A percentile compares a stretch with the other conserved stretches of the same genome.
Evolutionary conservation across 2,797 vertebrate species (phyloP).

Genomic region (Neosilurus hyrtlii): DNA sequence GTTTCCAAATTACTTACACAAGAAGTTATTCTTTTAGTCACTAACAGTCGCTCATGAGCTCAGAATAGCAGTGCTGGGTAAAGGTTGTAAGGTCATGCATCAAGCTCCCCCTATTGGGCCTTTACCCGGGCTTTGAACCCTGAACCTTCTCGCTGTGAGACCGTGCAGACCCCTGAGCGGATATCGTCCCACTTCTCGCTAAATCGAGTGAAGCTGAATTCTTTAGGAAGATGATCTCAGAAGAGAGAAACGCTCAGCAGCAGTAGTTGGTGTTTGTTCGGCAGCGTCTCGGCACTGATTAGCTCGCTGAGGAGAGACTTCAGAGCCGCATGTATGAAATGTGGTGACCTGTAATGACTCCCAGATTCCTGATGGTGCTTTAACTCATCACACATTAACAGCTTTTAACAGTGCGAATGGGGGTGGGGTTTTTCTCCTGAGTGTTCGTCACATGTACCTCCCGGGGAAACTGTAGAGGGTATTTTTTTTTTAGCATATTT

Average conservation of each 20-base stretch:
- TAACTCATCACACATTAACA: slow-evolving; percentile 2
- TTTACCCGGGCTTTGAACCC: background rate
- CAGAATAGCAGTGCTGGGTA: too few species aligned
- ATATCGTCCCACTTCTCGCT: background rate
- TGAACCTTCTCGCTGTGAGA: too few species aligned
- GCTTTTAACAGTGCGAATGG: background rate
- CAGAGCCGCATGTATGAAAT: background rate
- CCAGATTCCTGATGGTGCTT: background rate
- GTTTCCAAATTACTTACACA: too few species aligned
- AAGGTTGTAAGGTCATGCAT: too few species aligned
- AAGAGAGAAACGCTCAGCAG: background rate
- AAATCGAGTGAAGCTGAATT: background rate
- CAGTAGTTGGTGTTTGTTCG: background rate
- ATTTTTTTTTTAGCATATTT: too few species aligned
- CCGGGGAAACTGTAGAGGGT: too few species aligned
- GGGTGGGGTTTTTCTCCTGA: background rate
- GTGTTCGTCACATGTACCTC: too few species aligned
- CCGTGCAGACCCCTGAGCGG: background rate
- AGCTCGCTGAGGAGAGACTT: background rate
- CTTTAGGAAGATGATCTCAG: background rate
- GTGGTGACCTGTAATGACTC: background rate
- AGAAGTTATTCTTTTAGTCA: too few species aligned
- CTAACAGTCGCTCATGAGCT: too few species aligned
- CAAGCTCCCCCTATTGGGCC: background rate
- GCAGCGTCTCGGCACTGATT: background rate